phyloP scores from a whole-genome alignment of 2,113 vertebrate genomes.

The Hiodon tergisus region DNA sequence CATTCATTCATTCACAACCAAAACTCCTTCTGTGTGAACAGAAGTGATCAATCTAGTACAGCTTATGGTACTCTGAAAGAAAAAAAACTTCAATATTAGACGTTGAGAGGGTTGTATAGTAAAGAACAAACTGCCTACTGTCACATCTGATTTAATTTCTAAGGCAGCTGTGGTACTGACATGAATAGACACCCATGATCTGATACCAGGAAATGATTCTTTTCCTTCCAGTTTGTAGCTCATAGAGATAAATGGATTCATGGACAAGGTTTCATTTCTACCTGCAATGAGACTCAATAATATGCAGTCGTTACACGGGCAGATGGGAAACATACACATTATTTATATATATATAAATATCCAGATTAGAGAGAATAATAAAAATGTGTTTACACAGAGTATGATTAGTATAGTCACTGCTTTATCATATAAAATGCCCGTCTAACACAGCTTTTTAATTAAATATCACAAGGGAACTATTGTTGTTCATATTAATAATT shows the following conservation, averaged over 20 bases:
- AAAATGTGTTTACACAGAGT: no score
- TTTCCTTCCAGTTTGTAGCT: background rate
- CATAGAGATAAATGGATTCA: background rate
- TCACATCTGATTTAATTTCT: background rate
- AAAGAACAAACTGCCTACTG: background rate
- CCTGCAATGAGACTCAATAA: background rate
- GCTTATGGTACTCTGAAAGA: background rate
- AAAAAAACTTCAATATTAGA: background rate
- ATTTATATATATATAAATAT: background rate
- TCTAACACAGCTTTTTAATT: background rate
- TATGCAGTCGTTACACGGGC: background rate
- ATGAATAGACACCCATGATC: background rate
- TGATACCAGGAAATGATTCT: background rate
- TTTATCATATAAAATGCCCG: background rate
- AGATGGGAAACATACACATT: background rate
- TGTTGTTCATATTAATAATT: conserved; percentile 6
- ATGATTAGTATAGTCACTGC: no score
- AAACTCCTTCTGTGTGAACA: no score
- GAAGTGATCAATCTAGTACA: background rate
- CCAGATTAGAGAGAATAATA: background rate
- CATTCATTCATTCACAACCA: no score
- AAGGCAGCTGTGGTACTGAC: background rate
- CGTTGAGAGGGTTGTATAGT: background rate
- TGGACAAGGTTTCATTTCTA: background rate
- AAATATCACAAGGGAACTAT: background rate